phyloP scores from a whole-genome alignment of 2,113 vertebrate species.

The Amphiprion percula region DNA sequence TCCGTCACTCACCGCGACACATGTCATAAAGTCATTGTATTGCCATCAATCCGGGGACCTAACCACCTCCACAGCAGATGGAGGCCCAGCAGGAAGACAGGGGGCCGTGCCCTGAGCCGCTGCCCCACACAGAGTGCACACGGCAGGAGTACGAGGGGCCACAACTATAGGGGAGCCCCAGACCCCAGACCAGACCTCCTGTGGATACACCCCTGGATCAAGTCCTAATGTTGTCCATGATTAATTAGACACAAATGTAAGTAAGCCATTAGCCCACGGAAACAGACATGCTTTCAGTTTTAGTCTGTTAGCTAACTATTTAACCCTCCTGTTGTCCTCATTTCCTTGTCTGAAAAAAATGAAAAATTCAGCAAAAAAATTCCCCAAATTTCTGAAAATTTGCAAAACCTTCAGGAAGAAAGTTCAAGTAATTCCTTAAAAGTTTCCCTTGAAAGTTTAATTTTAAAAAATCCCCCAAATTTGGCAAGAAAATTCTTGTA shows the following conservation, averaged over 20 bases:
- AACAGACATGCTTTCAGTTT: background rate
- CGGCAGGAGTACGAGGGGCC: conserved; percentile 64
- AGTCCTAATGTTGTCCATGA: conserved; percentile 77
- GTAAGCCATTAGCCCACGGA: background rate
- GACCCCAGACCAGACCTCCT: conserved; percentile 68
- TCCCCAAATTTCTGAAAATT: too few relatives aligned
- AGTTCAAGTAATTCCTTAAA: too few relatives aligned
- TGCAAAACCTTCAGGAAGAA: too few relatives aligned
- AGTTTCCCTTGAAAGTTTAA: too few relatives aligned
- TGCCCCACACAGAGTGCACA: conserved; percentile 74
- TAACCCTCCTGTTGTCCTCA: background rate
- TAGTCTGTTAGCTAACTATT: background rate
- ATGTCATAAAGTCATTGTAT: conserved; percentile 78
- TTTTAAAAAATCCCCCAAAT: too few relatives aligned
- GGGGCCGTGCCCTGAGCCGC: conserved; percentile 71
- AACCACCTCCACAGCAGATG: conserved; percentile 82
- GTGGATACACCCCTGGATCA: conserved; percentile 78
- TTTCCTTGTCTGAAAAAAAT: too few relatives aligned
- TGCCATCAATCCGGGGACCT: conserved; percentile 80
- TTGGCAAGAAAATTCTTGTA: too few relatives aligned
- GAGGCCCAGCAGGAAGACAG: conserved; percentile 79
- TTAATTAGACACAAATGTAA: conserved; percentile 72
- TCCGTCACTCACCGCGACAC: conserved; percentile 80
- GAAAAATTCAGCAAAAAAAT: too few relatives aligned
- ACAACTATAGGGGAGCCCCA: conserved; percentile 66